Evolutionary conservation across 2,797 vertebrate genomes (phyloP), one percentile per base, ranked within the genome.

Genomic region (Cryptoblepharus egeriae): DNA sequence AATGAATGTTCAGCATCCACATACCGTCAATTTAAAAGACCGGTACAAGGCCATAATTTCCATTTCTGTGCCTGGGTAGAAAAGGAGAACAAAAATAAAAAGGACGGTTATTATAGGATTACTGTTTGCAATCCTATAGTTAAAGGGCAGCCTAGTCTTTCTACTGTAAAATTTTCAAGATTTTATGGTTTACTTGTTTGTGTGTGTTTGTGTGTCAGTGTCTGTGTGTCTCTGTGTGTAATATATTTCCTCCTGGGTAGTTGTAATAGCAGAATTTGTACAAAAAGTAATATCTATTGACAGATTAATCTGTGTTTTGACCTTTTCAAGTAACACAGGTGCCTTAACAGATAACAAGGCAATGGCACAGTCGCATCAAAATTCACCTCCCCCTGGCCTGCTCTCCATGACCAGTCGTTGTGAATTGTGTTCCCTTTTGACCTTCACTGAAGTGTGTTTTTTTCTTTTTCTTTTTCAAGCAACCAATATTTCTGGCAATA

Each of bases 41-140:
- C 90, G 90, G 85, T 93, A 92, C n/a, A 93, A 93, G 92, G 92
- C 92, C 90, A 91, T 91, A 1, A 77, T 91, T 93, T 93, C 74
- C 69, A 11, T 89, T 89, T 92, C 90, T 77, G 68, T 89, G 75
- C 69, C 74, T 72, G 88, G 72, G 39, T 85, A 49, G 37, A 35
- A 71, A 90, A 49, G 61, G 39, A 22, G 65, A 71, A 63, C 80
- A 85, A 88, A 84, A 91, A 82, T 93, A 92, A 91, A 42, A 91
- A 89, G 90, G 87, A 94, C 91, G 91, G 92, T 93, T 94, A 92
- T 93, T 94, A 91, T 85, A 91, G 86, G 83, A 93, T 93, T 93
- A 92, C 84, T 79, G 91, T 89, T 91, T 91, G 86, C 84, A 92
- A 74, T 89, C 82, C 84, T 88, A 76, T 84, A 92, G 90, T 82